Conservation (phyloP, 2,797 vertebrate species). For the Xenopus petersii region DNA sequence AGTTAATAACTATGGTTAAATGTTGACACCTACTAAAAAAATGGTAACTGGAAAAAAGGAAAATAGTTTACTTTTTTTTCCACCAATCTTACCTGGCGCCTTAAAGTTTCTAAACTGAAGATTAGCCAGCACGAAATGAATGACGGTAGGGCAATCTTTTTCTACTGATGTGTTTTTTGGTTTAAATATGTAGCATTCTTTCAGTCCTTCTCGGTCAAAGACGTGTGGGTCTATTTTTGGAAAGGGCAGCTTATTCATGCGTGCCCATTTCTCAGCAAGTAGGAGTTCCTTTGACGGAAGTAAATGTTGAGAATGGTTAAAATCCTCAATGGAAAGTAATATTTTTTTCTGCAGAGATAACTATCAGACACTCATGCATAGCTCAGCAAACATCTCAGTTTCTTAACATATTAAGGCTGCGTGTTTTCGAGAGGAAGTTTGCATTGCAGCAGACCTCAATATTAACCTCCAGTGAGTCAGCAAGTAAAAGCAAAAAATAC, state of each 20-base stretch:
- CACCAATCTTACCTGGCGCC: conserved; percentile 77
- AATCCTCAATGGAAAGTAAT: conserved; percentile 18
- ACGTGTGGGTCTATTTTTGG: conserved; percentile 95
- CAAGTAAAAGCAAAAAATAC: background rate
- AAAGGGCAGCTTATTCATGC: conserved; percentile 96
- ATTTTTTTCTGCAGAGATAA: conserved; percentile 1
- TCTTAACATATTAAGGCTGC: background rate
- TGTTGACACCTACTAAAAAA: too few relatives aligned
- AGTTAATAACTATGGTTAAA: too few relatives aligned
- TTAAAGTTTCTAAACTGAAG: conserved; percentile 91
- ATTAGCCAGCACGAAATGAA: conserved; percentile 96
- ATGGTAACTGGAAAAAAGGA: too few relatives aligned
- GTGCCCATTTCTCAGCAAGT: conserved; percentile 96
- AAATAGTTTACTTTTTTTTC: background rate
- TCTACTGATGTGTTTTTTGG: conserved; percentile 82
- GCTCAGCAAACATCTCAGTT: background rate
- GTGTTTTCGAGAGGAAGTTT: background rate
- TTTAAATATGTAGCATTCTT: conserved; percentile 96
- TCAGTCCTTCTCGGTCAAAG: conserved; percentile 93
- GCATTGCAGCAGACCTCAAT: background rate
- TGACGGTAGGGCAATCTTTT: conserved; percentile 89
- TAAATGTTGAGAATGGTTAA: conserved; percentile 20
- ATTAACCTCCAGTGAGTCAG: too few relatives aligned
- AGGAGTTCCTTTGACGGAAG: conserved; percentile 80
- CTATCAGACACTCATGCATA: background rate